Evolutionary conservation across 1,140 invertebrate genomes (phyloP).

Genomic region (Drosophila chauvacae): DNA sequence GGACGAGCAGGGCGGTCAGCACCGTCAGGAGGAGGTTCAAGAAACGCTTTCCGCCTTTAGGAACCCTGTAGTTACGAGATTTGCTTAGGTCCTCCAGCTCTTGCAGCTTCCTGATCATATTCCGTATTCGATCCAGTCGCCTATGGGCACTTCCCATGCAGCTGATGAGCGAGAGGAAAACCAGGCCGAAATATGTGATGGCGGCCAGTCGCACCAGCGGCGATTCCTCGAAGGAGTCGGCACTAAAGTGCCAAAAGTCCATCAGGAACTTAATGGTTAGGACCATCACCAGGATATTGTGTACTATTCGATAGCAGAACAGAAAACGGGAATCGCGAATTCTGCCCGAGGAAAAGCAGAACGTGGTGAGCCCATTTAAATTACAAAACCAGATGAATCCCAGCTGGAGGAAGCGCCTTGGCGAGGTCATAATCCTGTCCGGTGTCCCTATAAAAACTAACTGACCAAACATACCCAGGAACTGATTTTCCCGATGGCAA

Average conservation of each 20-base stretch:
- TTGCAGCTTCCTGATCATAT: constrained; percentile 16
- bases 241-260: constrained; percentile 36
- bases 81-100: constrained; percentile 7
- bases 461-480: not conserved
- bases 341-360: constrained; percentile 9
- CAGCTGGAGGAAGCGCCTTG: constrained; percentile 7
- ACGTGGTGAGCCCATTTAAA: constrained; percentile 12
- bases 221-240: constrained; percentile 3
- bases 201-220: constrained; percentile 12
- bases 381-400: constrained; percentile 24
- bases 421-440: constrained; percentile 6
- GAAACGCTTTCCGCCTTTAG: not conserved
- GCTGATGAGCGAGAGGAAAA: constrained; percentile 3
- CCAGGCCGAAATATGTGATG: constrained; percentile 4
- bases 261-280: constrained; percentile 22
- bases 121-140: constrained; percentile 28
- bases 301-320: constrained; percentile 8
- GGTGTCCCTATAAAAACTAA: not conserved
- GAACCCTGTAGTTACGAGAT: not conserved
- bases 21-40: not conserved
- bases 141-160: constrained; percentile 23
- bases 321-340: constrained; percentile 6
- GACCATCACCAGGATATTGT: constrained; percentile 17
- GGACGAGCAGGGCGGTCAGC: constrained; percentile 14
- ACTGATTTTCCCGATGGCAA: not conserved